These are phyloP conservation scores for Conistra vaccinii DNA, from an alignment of 2,888 invertebrate genomes.

Conservation along the genomic window DNA sequence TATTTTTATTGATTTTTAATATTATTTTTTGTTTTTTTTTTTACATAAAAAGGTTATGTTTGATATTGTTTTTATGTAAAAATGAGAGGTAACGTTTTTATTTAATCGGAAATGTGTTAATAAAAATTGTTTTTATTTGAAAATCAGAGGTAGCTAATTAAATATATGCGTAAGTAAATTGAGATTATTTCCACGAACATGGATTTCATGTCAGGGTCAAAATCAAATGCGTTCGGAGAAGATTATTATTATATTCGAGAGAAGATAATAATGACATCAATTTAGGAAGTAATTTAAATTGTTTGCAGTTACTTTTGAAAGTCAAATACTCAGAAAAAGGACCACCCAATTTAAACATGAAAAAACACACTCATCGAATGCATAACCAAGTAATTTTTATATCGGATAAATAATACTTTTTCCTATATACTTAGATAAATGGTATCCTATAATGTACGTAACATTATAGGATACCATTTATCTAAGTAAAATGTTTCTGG, in stretches of 20 bases:
- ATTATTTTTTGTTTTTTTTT: background rate
- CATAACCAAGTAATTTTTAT: background rate
- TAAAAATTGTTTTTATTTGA: constrained; percentile 3
- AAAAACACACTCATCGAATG: background rate
- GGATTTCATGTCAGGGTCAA: constrained; percentile 25
- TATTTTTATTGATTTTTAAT: constrained; percentile 20
- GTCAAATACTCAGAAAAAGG: background rate
- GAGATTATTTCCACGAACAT: constrained; percentile 13
- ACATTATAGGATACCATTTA: background rate
- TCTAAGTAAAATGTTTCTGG: background rate
- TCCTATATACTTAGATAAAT: no score
- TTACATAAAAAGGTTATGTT: background rate
- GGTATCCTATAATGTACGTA: no score
- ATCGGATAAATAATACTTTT: background rate
- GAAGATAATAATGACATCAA: constrained; percentile 7
- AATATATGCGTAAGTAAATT: constrained; percentile 7
- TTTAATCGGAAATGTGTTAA: background rate
- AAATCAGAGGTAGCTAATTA: constrained; percentile 5
- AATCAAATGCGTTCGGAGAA: constrained; percentile 26
- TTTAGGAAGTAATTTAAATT: background rate
- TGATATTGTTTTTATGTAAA: background rate
- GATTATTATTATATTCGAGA: constrained; percentile 20
- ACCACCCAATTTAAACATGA: background rate
- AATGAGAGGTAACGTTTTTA: background rate
- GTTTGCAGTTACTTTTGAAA: background rate